Evolutionary conservation across 2,888 invertebrate genomes (phyloP).

Genomic region (Cyclophora albipunctata): DNA sequence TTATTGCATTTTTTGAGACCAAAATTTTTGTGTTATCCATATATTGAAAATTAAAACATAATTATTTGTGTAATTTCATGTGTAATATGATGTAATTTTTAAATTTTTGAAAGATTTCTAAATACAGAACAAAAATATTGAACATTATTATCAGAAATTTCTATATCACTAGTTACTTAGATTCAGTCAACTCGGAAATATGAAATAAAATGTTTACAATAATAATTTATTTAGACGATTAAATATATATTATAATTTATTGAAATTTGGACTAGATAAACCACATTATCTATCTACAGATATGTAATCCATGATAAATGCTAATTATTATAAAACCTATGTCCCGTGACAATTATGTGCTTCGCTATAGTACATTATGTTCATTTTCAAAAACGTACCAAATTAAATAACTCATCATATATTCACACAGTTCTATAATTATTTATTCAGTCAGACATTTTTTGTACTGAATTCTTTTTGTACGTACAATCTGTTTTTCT

Average conservation of each 20-base stretch:
- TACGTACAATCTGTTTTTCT: too few species aligned
- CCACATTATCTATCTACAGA: slow-evolving; percentile 74
- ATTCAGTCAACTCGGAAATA: slow-evolving; percentile 66
- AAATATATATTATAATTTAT: slow-evolving; percentile 65
- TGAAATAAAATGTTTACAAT: slow-evolving; percentile 42
- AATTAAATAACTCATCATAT: slow-evolving; percentile 5
- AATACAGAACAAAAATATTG: too few species aligned
- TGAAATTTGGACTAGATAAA: slow-evolving; percentile 74
- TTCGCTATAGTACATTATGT: slow-evolving; percentile 40
- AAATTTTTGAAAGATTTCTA: too few species aligned
- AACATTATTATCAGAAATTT: slow-evolving; percentile 26
- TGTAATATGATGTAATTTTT: too few species aligned
- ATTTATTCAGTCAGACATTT: too few species aligned
- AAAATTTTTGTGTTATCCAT: too few species aligned
- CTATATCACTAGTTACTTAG: slow-evolving; percentile 53
- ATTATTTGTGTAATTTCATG: too few species aligned
- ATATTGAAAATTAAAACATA: too few species aligned
- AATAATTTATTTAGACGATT: slow-evolving; percentile 40
- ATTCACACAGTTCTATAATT: too few species aligned
- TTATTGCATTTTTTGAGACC: too few species aligned
- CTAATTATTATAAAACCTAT: slow-evolving; percentile 70
- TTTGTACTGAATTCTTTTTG: too few species aligned
- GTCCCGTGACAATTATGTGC: slow-evolving; percentile 62
- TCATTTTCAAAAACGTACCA: slow-evolving; percentile 54
- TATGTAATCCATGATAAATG: slow-evolving; percentile 74